Evolutionary conservation across 2,797 vertebrate genomes (phyloP), one percentile per base, ranked within the genome.

Genomic region (Coracias cyanogaster): DNA sequence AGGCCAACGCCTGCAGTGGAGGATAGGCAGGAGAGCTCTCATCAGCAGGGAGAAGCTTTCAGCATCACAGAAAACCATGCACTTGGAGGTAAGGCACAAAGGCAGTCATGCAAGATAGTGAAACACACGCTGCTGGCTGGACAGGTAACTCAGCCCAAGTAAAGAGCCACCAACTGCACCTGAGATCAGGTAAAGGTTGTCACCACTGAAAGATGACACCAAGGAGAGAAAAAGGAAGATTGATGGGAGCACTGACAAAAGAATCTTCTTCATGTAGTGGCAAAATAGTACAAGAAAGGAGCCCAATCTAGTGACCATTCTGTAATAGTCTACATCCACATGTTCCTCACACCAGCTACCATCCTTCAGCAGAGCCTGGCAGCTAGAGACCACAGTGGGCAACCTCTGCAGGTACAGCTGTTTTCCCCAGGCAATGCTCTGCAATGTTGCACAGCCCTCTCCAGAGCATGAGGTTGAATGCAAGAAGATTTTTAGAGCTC

Each of bases 41-140:
- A 45, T 17, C 60, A 61, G 45, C 19, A 21, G 15, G 29, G 18
- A 76, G 33, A 57, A 69, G 28, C 28, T 77, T 72, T 25, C 9
- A 8, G 21, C 9, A 19, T 20, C 13, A 33, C 41, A 48, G 35
- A 51, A 86, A 89, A 67, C 20, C 20, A 33, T 1, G 3, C 5
- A 7, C 19, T n/a, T 24, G 54, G 39, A 84, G 37, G 81, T 18
- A 71, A 67, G 58, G 54, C 49, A 49, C 18, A 39, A 81, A 71
- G 25, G 41, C 62, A 74, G 16, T 24, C 45, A 2, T 10, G 17
- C 37, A 62, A 76, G 29, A 41, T 0, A 29, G 22, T 7, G 37
- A 41, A 46, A 25, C 11, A 5, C 0, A 10, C 0, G 2, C 31
- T 41, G 28, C 7, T 54, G 46, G 46, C 55, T 31, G 39, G n/a